Conservation (phyloP, 1,140 invertebrate species). For the Drosophila busckii region DNA sequence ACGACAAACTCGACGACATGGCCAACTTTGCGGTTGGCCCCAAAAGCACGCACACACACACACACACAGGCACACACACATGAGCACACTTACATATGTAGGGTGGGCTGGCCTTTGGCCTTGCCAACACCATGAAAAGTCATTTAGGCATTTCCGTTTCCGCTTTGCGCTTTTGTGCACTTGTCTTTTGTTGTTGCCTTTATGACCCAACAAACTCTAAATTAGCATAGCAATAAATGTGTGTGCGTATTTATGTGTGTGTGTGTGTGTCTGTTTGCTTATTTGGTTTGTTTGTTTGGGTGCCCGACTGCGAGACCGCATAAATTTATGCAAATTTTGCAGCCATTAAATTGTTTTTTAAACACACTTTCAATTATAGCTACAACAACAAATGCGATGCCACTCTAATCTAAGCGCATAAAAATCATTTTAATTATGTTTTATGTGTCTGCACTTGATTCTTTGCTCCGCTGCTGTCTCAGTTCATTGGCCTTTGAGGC, state of each 20-base stretch:
- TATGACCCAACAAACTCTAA: slow-evolving; percentile 54
- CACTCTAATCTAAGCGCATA: slow-evolving; percentile 6
- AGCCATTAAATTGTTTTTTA: slow-evolving; percentile 70
- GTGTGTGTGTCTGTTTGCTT: slow-evolving; percentile 21
- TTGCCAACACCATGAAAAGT: slow-evolving; percentile 56
- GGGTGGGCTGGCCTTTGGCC: neutral
- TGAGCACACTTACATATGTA: neutral
- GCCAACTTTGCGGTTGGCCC: slow-evolving; percentile 63
- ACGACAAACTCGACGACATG: slow-evolving; percentile 62
- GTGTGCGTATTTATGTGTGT: slow-evolving; percentile 1
- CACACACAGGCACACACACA: slow-evolving; percentile 5
- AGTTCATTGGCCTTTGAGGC: neutral
- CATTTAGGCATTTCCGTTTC: slow-evolving; percentile 76
- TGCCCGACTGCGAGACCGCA: slow-evolving; percentile 49
- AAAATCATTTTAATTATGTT: slow-evolving; percentile 49
- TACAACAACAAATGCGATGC: slow-evolving; percentile 32
- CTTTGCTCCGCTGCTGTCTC: neutral
- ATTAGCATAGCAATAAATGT: slow-evolving; percentile 71
- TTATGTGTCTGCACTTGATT: slow-evolving; percentile 29
- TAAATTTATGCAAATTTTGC: slow-evolving; percentile 68
- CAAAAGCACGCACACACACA: slow-evolving; percentile 7
- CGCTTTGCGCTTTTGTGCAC: slow-evolving; percentile 66
- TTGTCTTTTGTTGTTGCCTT: slow-evolving; percentile 30
- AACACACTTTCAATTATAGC: slow-evolving; percentile 71
- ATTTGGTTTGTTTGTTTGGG: slow-evolving; percentile 32